Percentiles rank a stretch among this genome's conserved stretches.
Evolutionary conservation across 2,113 vertebrate species (phyloP).

Genomic region (Mobula birostris): DNA sequence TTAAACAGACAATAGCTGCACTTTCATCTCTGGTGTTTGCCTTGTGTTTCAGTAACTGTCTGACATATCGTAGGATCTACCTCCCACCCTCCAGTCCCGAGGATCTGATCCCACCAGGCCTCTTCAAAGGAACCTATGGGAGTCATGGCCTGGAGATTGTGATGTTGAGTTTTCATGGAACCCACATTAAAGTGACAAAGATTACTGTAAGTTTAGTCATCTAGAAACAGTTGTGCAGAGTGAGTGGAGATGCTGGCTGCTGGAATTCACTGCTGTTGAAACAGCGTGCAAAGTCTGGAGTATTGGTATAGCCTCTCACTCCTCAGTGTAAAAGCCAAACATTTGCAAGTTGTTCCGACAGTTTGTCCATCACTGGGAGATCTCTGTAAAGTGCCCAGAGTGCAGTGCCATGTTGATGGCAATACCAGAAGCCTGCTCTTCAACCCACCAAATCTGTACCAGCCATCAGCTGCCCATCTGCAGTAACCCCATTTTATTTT

Average conservation of each 20-base stretch:
- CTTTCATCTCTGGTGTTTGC: neutral
- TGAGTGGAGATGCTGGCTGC: too few species aligned
- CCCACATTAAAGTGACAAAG: conserved; percentile 78
- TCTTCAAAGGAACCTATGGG: conserved; percentile 96
- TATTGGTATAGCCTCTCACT: too few species aligned
- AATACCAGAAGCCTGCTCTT: neutral
- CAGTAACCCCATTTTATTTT: too few species aligned
- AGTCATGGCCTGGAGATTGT: conserved; percentile 95
- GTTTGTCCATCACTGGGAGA: neutral
- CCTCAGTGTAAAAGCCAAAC: neutral
- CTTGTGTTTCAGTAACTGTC: conserved; percentile 77
- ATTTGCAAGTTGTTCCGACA: neutral
- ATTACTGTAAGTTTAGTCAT: conserved; percentile 72
- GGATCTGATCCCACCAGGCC: conserved; percentile 79
- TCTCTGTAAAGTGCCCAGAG: neutral
- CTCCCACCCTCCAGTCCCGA: conserved; percentile 73
- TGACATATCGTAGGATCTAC: conserved; percentile 94
- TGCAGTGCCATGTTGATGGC: neutral
- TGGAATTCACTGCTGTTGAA: too few species aligned
- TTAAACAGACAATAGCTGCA: neutral
- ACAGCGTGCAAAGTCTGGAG: too few species aligned
- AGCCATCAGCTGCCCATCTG: too few species aligned
- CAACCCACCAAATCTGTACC: too few species aligned
- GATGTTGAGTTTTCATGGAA: conserved; percentile 89
- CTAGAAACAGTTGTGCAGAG: too few species aligned